Evolutionary conservation across 2,113 vertebrate genomes (phyloP), one percentile per base, ranked within the genome.

Genomic region (Malurus alboscapulatus): DNA sequence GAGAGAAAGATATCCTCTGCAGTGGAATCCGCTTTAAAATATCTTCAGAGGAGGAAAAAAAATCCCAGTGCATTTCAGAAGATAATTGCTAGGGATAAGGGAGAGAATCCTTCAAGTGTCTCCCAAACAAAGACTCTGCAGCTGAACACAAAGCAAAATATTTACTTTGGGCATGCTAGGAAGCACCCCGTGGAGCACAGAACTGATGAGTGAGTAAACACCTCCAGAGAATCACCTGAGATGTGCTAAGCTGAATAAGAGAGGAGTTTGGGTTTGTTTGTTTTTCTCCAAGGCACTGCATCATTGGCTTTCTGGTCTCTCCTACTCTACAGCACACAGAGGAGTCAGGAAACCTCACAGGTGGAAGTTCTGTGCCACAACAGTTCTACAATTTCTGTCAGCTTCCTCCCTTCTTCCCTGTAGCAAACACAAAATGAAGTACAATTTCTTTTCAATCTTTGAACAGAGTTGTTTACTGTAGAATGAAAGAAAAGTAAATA

Each of bases 191-290:
- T 44, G 16, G 21, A 78, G 24, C 15, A 36, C 18, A 51, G 48
- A 51, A 78, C 1, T 10, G 2, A 8, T 7, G 26, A 74, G 44
- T 67, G 65, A 57, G 17, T 55, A 45, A 47, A 54, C 50, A 72
- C 14, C 50, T 89, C n/a, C 38, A 54, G 71, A 62, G 19, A 93
- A 40, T 20, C 76, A 40, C 42, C 53, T 22, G 44, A 72, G 36
- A 86, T 0, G 0, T 0, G 0, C 24, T 34, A 30, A 69, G 5
- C 10, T 1, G 5, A 67, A 16, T 24, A 50, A 66, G 18, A 59
- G 13, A 65, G 8, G 7, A 8, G 3, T 38, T 80, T 26, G 24
- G 18, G 34, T 51, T 76, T 51, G 32, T 44, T 57, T 40, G 3
- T 4, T 58, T 88, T 50, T 5, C 29, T 68, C 42, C 42, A 57